Percentiles rank a stretch among this genome's conserved stretches.
These are phyloP conservation scores for Hyphantria cunea DNA, from an alignment of 1,140 invertebrate genomes.

Conservation along the genomic window DNA sequence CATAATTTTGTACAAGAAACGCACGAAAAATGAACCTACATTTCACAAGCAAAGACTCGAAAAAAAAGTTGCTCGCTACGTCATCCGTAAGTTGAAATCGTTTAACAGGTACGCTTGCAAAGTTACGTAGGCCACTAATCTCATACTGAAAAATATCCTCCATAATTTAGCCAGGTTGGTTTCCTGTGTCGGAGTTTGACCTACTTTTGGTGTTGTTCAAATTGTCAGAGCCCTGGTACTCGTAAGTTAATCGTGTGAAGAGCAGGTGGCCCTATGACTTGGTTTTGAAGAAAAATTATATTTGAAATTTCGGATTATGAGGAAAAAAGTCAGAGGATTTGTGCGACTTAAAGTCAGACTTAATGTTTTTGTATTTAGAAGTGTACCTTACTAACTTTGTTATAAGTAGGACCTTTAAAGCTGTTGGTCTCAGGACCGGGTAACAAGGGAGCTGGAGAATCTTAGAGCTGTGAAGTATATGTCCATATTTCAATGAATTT, in stretches of 20 bases:
- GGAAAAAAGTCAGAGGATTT: too few species aligned
- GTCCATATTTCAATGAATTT: too few species aligned
- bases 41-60: neutral
- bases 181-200: slow-evolving; percentile 30
- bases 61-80: neutral
- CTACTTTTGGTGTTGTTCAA: slow-evolving; percentile 16
- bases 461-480: too few species aligned
- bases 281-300: neutral
- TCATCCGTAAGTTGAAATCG: slow-evolving; percentile 8
- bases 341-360: too few species aligned
- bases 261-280: neutral
- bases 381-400: too few species aligned
- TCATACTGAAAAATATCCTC: slow-evolving; percentile 33
- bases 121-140: slow-evolving; percentile 27
- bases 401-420: too few species aligned
- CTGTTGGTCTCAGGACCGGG: too few species aligned
- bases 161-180: slow-evolving; percentile 33
- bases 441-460: too few species aligned
- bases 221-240: neutral
- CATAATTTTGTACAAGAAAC: neutral
- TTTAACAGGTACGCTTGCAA: slow-evolving; percentile 13
- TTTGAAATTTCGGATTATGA: neutral
- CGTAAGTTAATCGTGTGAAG: slow-evolving; percentile 2
- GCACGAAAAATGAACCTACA: neutral
- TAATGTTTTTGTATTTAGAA: too few species aligned